Base-by-base conservation (phyloP, 2,113 vertebrate species). In the Naja naja region DNA sequence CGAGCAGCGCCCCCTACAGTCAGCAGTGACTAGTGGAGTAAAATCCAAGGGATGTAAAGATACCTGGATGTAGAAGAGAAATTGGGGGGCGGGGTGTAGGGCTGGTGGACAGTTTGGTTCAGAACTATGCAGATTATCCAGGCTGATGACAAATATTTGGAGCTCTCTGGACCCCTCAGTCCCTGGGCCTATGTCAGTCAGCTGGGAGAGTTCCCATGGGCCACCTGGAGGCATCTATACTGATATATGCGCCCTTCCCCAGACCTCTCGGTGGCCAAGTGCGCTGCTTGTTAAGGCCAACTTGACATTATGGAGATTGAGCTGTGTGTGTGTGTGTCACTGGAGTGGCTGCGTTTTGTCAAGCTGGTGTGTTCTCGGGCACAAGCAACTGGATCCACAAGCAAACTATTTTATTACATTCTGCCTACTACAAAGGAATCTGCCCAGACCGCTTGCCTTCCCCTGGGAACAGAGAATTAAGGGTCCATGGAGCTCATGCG, bases 41-140 rank as follows among this genome's bases (percentile, higher is more conserved):
- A 60, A 60, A 11, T 11, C 25, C 58, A 60, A 10, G 3, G 9
- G 58, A 10, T n/a, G n/a, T n/a, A n/a, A n/a, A n/a, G n/a, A n/a
- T 27, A 27, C 58, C 58, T 27, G 58, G 58, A 30, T 60, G 25
- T 10, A 11, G 30, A 69, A 4, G 30, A n/a, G 30, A 16, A n/a
- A 16, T 8, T 0, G 4, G 0, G 9, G 45, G 30, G 47, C 47
- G 12, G 25, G 14, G n/a, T n/a, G n/a, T n/a, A n/a, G 18, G 5
- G 47, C 25, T 18, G 22, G 27, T 30, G 25, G 85, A 30, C 10
- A 30, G 47, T n/a, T 52, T 30, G 25, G 25, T 30, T 87, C 25
- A 52, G 47, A 14, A 52, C 12, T 14, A 2, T 7, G 25, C 30
- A 30, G 10, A 16, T 6, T 4, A 30, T 47, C 47, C 1, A 27